Percentiles rank a stretch among this genome's conserved stretches.
Evolutionary conservation across 2,797 vertebrate genomes (phyloP).

Genomic region (Alauda arvensis): DNA sequence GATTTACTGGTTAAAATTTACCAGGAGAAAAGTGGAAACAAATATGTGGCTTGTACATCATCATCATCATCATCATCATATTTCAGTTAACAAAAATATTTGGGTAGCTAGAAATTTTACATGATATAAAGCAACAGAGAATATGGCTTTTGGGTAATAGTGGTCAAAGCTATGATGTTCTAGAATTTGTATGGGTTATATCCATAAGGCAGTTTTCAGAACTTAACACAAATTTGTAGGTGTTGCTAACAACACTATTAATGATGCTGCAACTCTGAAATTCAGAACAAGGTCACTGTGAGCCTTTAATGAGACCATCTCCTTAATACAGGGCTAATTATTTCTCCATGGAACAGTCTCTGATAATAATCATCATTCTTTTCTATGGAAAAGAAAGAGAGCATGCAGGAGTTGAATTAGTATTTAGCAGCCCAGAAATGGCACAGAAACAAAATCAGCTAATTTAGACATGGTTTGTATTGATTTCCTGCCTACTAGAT

Average conservation of each 20-base stretch:
- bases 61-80: not conserved
- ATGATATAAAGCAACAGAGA: slow-evolving; percentile 9
- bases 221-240: slow-evolving; percentile 53
- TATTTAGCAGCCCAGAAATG: slow-evolving; percentile 18
- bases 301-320: slow-evolving; percentile 56
- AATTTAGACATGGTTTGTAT: slow-evolving; percentile 46
- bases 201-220: slow-evolving; percentile 56
- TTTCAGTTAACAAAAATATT: slow-evolving; percentile 20
- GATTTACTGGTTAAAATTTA: not conserved
- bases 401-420: slow-evolving; percentile 1
- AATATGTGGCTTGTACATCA: not conserved
- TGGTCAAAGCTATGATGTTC: slow-evolving; percentile 36
- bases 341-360: slow-evolving; percentile 49
- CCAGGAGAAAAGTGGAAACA: not conserved
- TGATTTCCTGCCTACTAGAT: slow-evolving; percentile 29
- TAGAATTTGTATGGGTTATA: slow-evolving; percentile 39
- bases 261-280: slow-evolving; percentile 60
- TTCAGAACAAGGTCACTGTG: slow-evolving; percentile 62
- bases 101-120: slow-evolving; percentile 9
- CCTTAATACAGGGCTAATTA: slow-evolving; percentile 58
- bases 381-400: slow-evolving; percentile 29
- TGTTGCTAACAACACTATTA: slow-evolving; percentile 59
- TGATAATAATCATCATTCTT: slow-evolving; percentile 48
- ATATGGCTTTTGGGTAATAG: slow-evolving; percentile 6
- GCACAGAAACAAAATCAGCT: slow-evolving; percentile 12